Percentiles rank a stretch among this genome's conserved stretches.
Evolutionary conservation across 2,113 vertebrate species (phyloP).

Genomic region (Ovibos moschatus): DNA sequence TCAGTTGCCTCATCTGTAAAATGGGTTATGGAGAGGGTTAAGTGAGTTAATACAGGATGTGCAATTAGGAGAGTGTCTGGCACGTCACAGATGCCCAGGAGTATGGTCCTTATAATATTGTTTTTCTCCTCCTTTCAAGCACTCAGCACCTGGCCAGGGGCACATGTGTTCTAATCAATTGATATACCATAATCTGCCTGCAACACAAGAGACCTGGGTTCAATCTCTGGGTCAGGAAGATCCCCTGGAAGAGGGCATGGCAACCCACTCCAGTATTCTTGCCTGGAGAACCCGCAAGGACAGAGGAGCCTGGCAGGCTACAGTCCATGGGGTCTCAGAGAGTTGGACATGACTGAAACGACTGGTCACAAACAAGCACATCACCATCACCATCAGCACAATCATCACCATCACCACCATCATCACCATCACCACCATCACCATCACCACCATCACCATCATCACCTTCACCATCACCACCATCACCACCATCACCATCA

Average conservation of each 20-base stretch:
- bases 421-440: rapidly evolving
- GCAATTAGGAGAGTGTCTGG: background rate
- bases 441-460: rapidly evolving
- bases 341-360: background rate
- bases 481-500: rapidly evolving
- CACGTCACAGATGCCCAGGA: rapidly evolving
- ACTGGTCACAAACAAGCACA: background rate
- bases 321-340: background rate
- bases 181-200: background rate
- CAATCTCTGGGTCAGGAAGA: background rate
- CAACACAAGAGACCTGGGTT: background rate
- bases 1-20: background rate
- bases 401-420: rapidly evolving
- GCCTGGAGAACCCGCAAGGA: background rate
- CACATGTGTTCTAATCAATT: too few relatives aligned
- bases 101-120: rapidly evolving
- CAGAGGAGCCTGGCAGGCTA: background rate
- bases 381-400: background rate
- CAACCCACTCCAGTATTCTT: background rate
- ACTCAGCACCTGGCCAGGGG: background rate
- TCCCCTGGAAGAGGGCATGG: background rate
- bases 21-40: background rate
- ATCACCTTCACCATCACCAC: rapidly evolving
- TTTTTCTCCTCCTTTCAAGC: background rate
- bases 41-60: background rate